Evolutionary conservation across 35 echinoderm and acorn worm genomes (phyloP), one percentile per base, ranked within the genome.

Genomic region (Hemicentrotus pulcherrimus): DNA sequence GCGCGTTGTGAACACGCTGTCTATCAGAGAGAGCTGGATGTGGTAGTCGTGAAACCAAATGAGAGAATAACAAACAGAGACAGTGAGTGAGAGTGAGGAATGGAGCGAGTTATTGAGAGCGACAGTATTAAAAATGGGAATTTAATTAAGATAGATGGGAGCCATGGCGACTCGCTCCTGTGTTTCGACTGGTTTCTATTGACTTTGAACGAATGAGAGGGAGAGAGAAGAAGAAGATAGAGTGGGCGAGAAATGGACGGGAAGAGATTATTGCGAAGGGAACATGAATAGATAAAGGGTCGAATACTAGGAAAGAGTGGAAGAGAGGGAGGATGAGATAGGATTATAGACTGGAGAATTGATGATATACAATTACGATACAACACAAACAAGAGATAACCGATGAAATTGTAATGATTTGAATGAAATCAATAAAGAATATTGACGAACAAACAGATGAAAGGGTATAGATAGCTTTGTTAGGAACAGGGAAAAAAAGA

Each of bases 61-160:
- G 28, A 28, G 65, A 78, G 65, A 78, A n/a, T 18, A 22, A 78
- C 65, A 78, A 78, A 78, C 65, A 78, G 28, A 78, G 65, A 78
- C 22, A 78, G 65, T n/a, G 65, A n/a, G 22, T 55, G 50, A 14
- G 50, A 55, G 65, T n/a, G 65, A 78, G 65, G 65, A 78, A 78
- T 22, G 65, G 65, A 78, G 22, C 65, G 65, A 78, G 65, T 78
- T 78, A 78, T 78, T 78, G 65, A 78, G 65, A 78, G 65, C 65
- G 65, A 78, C 22, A 28, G 65, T 78, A 78, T 78, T 78, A 78
- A 78, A 78, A 78, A 78, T 78, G 65, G 65, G 22, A 78, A 78
- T 78, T 78, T 78, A 78, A 78, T 78, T 78, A 78, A 78, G 65
- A 78, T 78, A 78, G 65, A 78, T 78, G 65, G 65, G 28, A 78